Evolutionary conservation across 2,797 vertebrate species (phyloP).

Genomic region (Rhyacichthys aspro): DNA sequence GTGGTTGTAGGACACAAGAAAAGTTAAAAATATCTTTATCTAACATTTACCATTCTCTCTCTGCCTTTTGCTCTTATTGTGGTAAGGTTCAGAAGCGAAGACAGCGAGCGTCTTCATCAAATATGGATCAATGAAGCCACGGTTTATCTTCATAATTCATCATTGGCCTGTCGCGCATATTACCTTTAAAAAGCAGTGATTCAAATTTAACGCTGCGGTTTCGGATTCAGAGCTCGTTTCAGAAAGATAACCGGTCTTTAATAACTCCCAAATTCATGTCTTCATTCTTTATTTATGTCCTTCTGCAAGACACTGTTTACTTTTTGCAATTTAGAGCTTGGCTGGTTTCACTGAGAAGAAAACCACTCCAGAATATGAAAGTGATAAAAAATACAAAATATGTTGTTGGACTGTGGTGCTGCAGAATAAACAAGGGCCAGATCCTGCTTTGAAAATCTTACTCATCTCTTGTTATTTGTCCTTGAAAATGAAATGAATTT

Average conservation of each 20-base stretch:
- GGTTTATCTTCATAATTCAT: background rate
- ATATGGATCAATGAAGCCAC: constrained; percentile 16
- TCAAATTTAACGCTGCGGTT: background rate
- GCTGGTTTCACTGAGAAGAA: background rate
- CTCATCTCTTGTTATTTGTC: too few relatives aligned
- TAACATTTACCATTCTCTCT: constrained; percentile 24
- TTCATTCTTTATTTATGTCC: constrained; percentile 1
- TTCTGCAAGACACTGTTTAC: background rate
- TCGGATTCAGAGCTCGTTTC: background rate
- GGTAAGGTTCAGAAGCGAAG: background rate
- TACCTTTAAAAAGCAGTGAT: constrained; percentile 1
- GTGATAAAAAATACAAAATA: background rate
- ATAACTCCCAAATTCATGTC: background rate
- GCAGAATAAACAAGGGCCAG: background rate
- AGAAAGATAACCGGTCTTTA: background rate
- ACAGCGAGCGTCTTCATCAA: constrained; percentile 18
- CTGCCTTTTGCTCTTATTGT: background rate
- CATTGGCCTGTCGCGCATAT: background rate
- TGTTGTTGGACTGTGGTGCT: too few relatives aligned
- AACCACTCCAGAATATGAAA: background rate
- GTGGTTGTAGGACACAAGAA: constrained; percentile 19
- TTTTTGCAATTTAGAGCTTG: constrained; percentile 7
- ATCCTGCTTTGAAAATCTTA: background rate
- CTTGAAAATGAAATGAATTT: background rate
- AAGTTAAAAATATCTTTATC: constrained; percentile 51